These are phyloP conservation scores for Solenopsis invicta DNA, from an alignment of 1,140 invertebrate genomes.

Conservation along the genomic window DNA sequence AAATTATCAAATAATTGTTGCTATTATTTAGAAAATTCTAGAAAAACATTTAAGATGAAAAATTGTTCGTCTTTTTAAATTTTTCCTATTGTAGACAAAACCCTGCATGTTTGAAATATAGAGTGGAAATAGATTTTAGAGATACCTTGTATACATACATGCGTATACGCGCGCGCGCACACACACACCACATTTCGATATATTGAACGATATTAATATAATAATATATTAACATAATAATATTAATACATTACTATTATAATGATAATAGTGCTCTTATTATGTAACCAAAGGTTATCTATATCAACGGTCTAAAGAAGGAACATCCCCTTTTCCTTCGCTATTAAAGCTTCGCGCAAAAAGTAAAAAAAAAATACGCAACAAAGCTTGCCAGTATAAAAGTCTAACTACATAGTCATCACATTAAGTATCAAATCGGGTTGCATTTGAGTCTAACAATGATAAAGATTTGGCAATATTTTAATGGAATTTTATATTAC, in stretches of 20 bases:
- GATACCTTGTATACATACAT: slow-evolving; percentile 18
- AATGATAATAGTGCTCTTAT: slow-evolving; percentile 70
- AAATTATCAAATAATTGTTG: too few relatives aligned
- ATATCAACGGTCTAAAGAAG: slow-evolving; percentile 70
- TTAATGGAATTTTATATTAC: slow-evolving; percentile 23
- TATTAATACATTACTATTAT: slow-evolving; percentile 69
- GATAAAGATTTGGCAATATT: slow-evolving; percentile 20
- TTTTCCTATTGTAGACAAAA: too few relatives aligned
- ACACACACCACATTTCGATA: slow-evolving; percentile 68
- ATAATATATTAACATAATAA: slow-evolving; percentile 68
- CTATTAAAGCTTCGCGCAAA: slow-evolving; percentile 46
- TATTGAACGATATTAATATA: slow-evolving; percentile 73
- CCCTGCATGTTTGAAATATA: too few relatives aligned
- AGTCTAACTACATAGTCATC: slow-evolving; percentile 43
- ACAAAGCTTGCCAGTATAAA: slow-evolving; percentile 71
- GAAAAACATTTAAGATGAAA: too few relatives aligned
- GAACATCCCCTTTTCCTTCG: slow-evolving; percentile 50
- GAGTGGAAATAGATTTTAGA: too few relatives aligned
- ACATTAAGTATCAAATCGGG: slow-evolving; percentile 29
- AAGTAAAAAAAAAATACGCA: slow-evolving; percentile 70
- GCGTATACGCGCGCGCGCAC: slow-evolving; percentile 60
- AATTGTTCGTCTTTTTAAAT: too few relatives aligned
- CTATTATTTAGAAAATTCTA: too few relatives aligned
- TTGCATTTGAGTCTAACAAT: slow-evolving; percentile 17
- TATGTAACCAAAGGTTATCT: slow-evolving; percentile 79